Evolutionary conservation across 2,797 vertebrate species (phyloP).

Genomic region (Chelon auratus): DNA sequence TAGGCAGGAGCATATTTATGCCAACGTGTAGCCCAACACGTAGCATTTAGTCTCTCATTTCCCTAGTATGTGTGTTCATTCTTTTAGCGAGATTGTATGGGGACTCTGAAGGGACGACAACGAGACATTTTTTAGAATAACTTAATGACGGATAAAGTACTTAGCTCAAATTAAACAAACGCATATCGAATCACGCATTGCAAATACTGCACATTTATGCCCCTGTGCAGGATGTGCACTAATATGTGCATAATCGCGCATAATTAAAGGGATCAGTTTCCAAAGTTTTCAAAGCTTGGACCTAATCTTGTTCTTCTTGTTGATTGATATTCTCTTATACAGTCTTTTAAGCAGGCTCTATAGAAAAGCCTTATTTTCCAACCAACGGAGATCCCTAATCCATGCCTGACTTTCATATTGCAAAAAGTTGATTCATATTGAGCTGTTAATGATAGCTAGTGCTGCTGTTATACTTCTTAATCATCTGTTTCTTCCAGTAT

Average conservation of each 20-base stretch:
- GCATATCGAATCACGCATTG: background rate
- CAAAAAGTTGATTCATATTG: background rate
- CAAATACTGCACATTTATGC: background rate
- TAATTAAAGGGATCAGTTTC: background rate
- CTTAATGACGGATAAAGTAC: background rate
- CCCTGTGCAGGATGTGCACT: background rate
- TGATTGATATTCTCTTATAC: background rate
- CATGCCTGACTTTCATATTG: background rate
- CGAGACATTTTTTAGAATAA: background rate
- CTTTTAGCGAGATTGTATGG: background rate
- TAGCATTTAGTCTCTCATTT: constrained; percentile 30
- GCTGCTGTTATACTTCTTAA: constrained; percentile 2
- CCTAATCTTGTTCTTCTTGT: background rate
- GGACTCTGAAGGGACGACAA: background rate
- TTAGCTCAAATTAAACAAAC: background rate
- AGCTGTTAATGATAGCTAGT: background rate
- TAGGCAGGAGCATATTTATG: constrained; percentile 35
- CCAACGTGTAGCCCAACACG: constrained; percentile 40
- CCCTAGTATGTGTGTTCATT: constrained; percentile 10
- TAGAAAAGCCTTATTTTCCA: background rate
- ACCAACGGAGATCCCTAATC: background rate
- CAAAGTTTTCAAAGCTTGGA: background rate
- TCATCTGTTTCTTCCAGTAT: constrained; percentile 32
- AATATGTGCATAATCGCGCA: background rate
- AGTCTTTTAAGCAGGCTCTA: background rate